Percentiles rank a stretch among this genome's conserved stretches.
Conservation (phyloP, 2,797 vertebrate species). For the Eospalax fontanierii region DNA sequence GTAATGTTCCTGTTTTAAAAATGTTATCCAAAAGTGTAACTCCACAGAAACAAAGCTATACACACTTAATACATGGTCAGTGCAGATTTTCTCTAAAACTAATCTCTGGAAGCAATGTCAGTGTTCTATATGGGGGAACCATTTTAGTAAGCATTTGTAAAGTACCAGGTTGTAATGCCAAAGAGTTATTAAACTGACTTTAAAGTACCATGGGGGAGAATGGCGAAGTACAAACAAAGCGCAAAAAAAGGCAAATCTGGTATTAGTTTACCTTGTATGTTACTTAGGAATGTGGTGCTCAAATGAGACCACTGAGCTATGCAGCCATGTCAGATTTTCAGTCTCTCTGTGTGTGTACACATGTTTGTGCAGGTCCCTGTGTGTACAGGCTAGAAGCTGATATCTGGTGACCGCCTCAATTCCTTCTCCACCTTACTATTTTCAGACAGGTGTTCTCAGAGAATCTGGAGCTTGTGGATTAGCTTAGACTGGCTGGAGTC, state of each 20-base stretch:
- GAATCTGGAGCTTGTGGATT: background rate
- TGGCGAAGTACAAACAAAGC: conserved; percentile 5
- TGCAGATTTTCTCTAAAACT: conserved; percentile 38
- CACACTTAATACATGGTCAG: background rate
- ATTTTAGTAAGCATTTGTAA: conserved; percentile 59
- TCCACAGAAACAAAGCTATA: conserved; percentile 34
- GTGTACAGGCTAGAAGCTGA: background rate
- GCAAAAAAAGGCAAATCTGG: background rate
- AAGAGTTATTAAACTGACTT: conserved; percentile 55
- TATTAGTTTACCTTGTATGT: background rate
- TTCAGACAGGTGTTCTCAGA: background rate
- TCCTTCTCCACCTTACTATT: background rate
- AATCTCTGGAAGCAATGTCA: conserved; percentile 21
- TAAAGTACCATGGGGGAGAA: background rate
- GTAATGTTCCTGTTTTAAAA: background rate
- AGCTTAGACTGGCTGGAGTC: background rate
- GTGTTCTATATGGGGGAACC: background rate
- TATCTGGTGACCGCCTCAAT: background rate
- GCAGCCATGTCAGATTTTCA: background rate
- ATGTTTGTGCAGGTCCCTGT: background rate
- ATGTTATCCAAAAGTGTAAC: background rate
- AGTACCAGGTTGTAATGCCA: background rate
- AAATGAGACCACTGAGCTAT: background rate
- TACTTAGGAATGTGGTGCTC: background rate
- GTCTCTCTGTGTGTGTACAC: background rate